Evolutionary conservation across 2,113 vertebrate genomes (phyloP), one percentile per base, ranked within the genome.

Genomic region (Nettapus auritus): DNA sequence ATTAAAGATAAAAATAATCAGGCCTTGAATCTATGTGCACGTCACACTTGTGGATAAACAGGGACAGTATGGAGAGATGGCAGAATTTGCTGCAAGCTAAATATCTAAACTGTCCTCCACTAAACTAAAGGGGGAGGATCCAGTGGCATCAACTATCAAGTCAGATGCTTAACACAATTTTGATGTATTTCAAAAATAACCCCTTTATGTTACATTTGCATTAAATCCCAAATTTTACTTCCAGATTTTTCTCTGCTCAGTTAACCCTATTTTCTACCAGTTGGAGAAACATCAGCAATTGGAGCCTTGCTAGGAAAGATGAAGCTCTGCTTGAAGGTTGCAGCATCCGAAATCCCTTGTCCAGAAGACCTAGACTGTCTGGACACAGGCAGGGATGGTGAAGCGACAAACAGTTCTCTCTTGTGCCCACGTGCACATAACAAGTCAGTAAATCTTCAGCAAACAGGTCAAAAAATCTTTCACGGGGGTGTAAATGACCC

Each of bases 341-440:
- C 28, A 60, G 34, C 38, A 20, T 44, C 89, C 59, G 50, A 53
- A 48, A 88, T 68, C 64, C 50, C 50, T 74, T 5, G 6, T 44
- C 18, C 48, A 82, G 40, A 77, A 66, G 50, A 38, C 21, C 28
- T 31, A 68, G 36, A 25, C 70, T 79, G 57, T 20, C 25, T 33
- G 76, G 48, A 67, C 36, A 68, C 33, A 56, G 33, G 50, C 38
- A 89, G 66, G 17, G 11, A 66, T 4, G 6, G 26, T 26, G 56
- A 84, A 70, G 66, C 26, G 64, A 79, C 28, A 56, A 69, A 60
- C 0, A 55, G 31, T 20, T n/a, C 82, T 18, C 26, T 40, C 34
- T 40, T 82, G 70, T 36, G 42, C 31, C 34, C 28, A 13, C 3
- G 9, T 28, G 46, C 0, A 63, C 0, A 50, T 0, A 80, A 14